These are phyloP conservation scores for Metellina segmentata DNA, from an alignment of 2,888 invertebrate genomes.

Conservation along the genomic window DNA sequence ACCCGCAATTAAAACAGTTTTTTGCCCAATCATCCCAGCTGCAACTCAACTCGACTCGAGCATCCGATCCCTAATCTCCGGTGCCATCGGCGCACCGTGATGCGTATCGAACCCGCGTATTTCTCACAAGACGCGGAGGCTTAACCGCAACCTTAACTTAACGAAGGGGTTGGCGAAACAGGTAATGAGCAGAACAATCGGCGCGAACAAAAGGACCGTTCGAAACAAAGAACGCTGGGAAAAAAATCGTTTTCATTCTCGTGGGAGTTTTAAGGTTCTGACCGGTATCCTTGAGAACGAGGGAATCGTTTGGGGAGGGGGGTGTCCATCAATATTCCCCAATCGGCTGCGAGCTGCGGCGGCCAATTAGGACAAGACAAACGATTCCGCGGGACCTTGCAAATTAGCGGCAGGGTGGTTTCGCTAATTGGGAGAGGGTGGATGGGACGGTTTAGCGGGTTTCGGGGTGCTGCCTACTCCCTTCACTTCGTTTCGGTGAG, in stretches of 20 bases:
- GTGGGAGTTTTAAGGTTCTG: slow-evolving; percentile 59
- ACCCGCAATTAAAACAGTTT: background rate
- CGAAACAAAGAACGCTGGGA: background rate
- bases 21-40: background rate
- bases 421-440: slow-evolving; percentile 64
- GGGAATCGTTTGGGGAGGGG: slow-evolving; percentile 32
- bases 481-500: background rate
- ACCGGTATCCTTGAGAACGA: slow-evolving; percentile 60
- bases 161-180: slow-evolving; percentile 49
- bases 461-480: slow-evolving; percentile 29
- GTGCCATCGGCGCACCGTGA: background rate
- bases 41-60: background rate
- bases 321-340: slow-evolving; percentile 69
- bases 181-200: slow-evolving; percentile 57
- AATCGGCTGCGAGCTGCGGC: slow-evolving; percentile 3
- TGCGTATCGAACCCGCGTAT: background rate
- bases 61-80: background rate
- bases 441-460: slow-evolving; percentile 52
- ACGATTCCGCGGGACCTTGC: slow-evolving; percentile 66
- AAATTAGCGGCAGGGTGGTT: slow-evolving; percentile 63
- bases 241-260: slow-evolving; percentile 58
- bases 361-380: slow-evolving; percentile 75
- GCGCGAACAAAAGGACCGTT: slow-evolving; percentile 47
- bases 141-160: slow-evolving; percentile 27
- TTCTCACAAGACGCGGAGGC: slow-evolving; percentile 30